Percentiles rank a stretch among this genome's conserved stretches.
Conservation (phyloP, 2,113 vertebrate genomes). For the Caracal caracal region DNA sequence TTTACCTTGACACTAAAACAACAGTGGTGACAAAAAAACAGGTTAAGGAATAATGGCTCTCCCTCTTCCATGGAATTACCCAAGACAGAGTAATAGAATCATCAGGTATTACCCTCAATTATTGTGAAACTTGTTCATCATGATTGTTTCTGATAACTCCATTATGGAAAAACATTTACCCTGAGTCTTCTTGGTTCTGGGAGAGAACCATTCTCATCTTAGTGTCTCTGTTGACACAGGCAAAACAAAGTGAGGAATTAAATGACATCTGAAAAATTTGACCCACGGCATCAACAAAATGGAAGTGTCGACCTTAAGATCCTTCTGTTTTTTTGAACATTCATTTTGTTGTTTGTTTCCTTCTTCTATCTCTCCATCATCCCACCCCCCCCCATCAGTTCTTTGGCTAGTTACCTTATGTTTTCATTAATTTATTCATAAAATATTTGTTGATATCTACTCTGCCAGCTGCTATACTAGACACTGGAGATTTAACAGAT, state of each 20-base stretch:
- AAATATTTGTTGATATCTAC: conserved; percentile 28
- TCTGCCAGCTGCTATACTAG: background rate
- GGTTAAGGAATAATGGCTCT: conserved; percentile 79
- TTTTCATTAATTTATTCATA: conserved; percentile 40
- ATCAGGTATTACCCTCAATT: conserved; percentile 40
- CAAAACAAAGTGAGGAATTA: conserved; percentile 5
- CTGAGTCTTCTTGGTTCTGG: background rate
- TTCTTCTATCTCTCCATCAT: background rate
- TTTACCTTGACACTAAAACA: conserved; percentile 84
- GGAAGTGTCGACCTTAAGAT: background rate
- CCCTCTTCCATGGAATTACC: conserved; percentile 75
- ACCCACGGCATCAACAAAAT: background rate
- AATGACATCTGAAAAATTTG: conserved; percentile 42
- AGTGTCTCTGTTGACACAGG: background rate
- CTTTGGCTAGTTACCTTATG: conserved; percentile 20
- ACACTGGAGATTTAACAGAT: background rate
- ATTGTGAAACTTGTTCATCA: conserved; percentile 61
- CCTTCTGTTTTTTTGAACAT: conserved; percentile 6
- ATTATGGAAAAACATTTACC: conserved; percentile 38
- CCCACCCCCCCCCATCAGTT: background rate
- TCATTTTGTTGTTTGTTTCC: background rate
- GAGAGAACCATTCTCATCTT: conserved; percentile 4
- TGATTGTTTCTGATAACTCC: conserved; percentile 54
- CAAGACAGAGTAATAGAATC: conserved; percentile 62
- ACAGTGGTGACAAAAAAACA: conserved; percentile 84